Conservation (phyloP, 2,797 vertebrate genomes). For the Enteromius fasciolatus region DNA sequence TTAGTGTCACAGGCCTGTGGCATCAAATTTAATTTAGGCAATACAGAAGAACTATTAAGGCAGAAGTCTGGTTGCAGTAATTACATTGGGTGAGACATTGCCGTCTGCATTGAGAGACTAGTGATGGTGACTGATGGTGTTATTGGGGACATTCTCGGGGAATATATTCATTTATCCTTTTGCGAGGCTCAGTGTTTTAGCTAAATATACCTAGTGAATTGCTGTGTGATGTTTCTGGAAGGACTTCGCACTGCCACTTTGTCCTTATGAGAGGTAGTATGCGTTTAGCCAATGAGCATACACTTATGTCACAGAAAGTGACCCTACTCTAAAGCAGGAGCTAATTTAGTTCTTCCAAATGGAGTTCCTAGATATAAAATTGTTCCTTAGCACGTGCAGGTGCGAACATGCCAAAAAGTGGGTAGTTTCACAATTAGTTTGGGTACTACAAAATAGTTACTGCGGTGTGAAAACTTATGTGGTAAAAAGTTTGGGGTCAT, state of each 20-base stretch:
- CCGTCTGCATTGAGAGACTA: constrained; percentile 38
- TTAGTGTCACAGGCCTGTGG: constrained; percentile 33
- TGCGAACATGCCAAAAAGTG: too few relatives aligned
- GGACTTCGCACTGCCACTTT: not conserved
- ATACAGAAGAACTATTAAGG: constrained; percentile 58
- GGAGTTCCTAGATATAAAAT: too few relatives aligned
- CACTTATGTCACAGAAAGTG: too few relatives aligned
- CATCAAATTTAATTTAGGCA: constrained; percentile 54
- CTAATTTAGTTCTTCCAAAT: too few relatives aligned
- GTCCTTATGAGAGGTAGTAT: not conserved
- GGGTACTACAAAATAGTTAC: too few relatives aligned
- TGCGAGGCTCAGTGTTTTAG: constrained; percentile 1
- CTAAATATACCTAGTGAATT: constrained; percentile 17
- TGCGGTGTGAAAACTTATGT: not conserved
- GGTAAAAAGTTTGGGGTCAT: not conserved
- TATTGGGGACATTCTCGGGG: not conserved
- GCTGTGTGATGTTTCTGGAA: not conserved
- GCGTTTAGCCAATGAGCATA: too few relatives aligned
- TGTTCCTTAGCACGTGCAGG: too few relatives aligned
- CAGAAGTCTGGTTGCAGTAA: constrained; percentile 47
- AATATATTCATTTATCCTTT: constrained; percentile 34
- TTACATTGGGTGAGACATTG: constrained; percentile 55
- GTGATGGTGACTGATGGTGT: constrained; percentile 50
- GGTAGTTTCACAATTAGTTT: too few relatives aligned
- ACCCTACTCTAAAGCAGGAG: too few relatives aligned